Evolutionary conservation across 2,113 vertebrate species (phyloP).

Genomic region (Heterotilapia buettikoferi): DNA sequence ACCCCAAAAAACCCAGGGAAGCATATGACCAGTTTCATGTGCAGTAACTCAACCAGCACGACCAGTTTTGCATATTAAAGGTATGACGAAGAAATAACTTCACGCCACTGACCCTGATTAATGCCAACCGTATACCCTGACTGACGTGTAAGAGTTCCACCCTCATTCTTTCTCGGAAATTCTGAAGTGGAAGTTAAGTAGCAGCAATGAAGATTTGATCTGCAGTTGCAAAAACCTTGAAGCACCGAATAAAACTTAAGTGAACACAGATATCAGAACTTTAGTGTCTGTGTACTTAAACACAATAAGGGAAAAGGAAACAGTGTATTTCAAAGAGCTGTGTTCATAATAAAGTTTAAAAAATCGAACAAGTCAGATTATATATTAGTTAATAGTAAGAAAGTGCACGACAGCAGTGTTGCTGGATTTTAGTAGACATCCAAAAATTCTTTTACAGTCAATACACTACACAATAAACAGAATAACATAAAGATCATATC

Average conservation of each 20-base stretch:
- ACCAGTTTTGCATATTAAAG: background rate
- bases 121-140: background rate
- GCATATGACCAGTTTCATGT: background rate
- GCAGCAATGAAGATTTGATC: background rate
- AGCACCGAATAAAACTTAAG: background rate
- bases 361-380: background rate
- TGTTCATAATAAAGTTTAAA: background rate
- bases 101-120: background rate
- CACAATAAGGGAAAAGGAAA: background rate
- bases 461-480: background rate
- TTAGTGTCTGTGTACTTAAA: background rate
- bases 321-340: background rate
- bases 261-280: background rate
- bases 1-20: background rate
- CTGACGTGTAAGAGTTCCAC: background rate
- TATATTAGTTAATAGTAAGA: background rate
- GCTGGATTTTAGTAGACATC: background rate
- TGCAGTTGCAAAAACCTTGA: background rate
- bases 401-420: background rate
- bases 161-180: background rate
- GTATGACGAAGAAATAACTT: background rate
- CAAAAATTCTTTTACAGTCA: background rate
- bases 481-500: background rate
- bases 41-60: background rate
- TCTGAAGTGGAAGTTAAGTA: background rate